Conservation (phyloP, 2,888 invertebrate genomes). For the Laspeyria flexula region DNA sequence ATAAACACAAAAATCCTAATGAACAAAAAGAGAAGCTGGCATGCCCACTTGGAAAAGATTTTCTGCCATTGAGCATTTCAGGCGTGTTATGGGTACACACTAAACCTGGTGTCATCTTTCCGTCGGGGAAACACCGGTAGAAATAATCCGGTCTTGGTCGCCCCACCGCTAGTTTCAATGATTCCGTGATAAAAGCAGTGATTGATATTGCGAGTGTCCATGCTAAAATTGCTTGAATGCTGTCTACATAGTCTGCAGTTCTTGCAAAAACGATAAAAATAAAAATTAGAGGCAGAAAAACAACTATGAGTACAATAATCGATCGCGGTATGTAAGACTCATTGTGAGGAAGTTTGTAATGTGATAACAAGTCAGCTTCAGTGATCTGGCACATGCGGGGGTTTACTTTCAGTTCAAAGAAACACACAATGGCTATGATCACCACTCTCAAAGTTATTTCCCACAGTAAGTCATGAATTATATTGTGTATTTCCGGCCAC, state of each 20-base stretch:
- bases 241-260: constrained; percentile 47
- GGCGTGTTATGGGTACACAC: constrained; percentile 87
- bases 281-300: constrained; percentile 86
- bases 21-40: constrained; percentile 92
- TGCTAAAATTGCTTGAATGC: constrained; percentile 70
- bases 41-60: constrained; percentile 96
- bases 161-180: constrained; percentile 86
- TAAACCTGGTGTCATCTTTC: constrained; percentile 75
- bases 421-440: constrained; percentile 49
- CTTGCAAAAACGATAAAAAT: constrained; percentile 70
- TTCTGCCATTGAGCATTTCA: constrained; percentile 90
- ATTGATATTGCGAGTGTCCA: constrained; percentile 87
- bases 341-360: constrained; percentile 90
- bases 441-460: constrained; percentile 56
- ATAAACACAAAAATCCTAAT: constrained; percentile 90
- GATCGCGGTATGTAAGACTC: constrained; percentile 89
- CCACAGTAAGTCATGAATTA: constrained; percentile 35
- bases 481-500: constrained; percentile 40
- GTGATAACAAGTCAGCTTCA: constrained; percentile 89
- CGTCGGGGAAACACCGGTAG: constrained; percentile 93
- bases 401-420: constrained; percentile 85
- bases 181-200: constrained; percentile 88
- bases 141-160: constrained; percentile 94
- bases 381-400: constrained; percentile 90
- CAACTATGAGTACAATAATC: constrained; percentile 87